Evolutionary conservation across 2,113 vertebrate genomes (phyloP).

Genomic region (Grantiella picta): DNA sequence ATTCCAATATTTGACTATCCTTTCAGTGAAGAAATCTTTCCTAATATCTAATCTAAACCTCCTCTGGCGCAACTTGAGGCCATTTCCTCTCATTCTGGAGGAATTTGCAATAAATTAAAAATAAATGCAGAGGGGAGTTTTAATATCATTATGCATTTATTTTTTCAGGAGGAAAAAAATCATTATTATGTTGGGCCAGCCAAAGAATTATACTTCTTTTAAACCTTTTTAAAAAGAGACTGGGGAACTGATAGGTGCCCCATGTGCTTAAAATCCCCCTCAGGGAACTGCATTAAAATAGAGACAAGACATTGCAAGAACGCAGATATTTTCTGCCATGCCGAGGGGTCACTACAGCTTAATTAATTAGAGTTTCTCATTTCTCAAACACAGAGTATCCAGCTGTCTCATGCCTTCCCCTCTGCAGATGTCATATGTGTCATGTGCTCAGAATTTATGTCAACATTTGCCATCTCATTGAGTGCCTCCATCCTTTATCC

Average conservation of each 20-base stretch:
- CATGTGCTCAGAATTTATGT: constrained; percentile 30
- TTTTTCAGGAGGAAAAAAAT: neutral
- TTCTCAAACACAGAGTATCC: neutral
- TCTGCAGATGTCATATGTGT: neutral
- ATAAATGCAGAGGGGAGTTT: neutral
- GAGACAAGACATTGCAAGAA: neutral
- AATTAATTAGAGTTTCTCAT: constrained; percentile 33
- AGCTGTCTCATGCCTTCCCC: neutral
- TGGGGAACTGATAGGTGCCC: neutral
- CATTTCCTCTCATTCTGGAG: neutral
- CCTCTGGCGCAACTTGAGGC: neutral
- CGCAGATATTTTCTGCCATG: neutral
- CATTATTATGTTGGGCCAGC: neutral
- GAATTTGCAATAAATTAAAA: neutral
- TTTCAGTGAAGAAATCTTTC: neutral
- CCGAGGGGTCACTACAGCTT: neutral
- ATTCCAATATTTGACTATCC: neutral
- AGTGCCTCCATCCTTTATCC: neutral
- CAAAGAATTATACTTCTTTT: neutral
- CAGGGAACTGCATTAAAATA: neutral
- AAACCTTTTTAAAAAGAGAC: neutral
- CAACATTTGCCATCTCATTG: neutral
- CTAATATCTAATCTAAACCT: neutral
- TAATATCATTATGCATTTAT: neutral
- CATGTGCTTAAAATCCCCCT: neutral